phyloP scores from a whole-genome alignment of 1,140 invertebrate species.

The Hermatobates lingyangjiaoensis region DNA sequence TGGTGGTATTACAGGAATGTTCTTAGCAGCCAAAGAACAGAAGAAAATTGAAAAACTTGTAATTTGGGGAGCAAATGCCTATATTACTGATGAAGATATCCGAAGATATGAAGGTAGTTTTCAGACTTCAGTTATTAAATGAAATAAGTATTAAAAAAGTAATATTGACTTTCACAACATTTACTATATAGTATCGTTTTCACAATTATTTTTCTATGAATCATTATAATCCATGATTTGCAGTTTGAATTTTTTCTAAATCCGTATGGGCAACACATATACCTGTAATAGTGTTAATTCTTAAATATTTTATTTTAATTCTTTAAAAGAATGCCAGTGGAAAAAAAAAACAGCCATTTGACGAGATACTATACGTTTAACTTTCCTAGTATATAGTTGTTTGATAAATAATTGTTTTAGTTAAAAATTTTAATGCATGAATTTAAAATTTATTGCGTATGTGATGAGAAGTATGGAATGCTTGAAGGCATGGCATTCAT shows the following conservation, averaged over 20 bases:
- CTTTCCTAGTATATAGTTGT: too few species aligned
- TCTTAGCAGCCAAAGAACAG: constrained; percentile 49
- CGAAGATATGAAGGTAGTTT: constrained; percentile 35
- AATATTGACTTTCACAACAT: background rate
- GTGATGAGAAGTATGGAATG: too few species aligned
- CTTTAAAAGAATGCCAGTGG: too few species aligned
- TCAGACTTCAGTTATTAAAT: background rate
- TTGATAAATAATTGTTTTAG: too few species aligned
- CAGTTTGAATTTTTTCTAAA: background rate
- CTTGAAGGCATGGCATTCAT: too few species aligned
- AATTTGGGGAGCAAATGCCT: constrained; percentile 59
- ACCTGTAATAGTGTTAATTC: background rate
- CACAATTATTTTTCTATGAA: background rate
- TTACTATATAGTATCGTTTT: background rate
- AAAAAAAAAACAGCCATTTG: too few species aligned
- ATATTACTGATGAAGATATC: constrained; percentile 45
- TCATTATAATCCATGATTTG: background rate
- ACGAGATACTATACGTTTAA: too few species aligned
- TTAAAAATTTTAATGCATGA: too few species aligned
- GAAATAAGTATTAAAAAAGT: background rate
- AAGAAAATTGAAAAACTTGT: constrained; percentile 49
- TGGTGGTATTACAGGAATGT: constrained; percentile 59
- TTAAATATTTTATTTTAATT: too few species aligned
- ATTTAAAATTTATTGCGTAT: too few species aligned
- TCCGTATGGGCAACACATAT: background rate